phyloP scores from a whole-genome alignment of 2,888 invertebrate species.

The Thelaira solivaga region DNA sequence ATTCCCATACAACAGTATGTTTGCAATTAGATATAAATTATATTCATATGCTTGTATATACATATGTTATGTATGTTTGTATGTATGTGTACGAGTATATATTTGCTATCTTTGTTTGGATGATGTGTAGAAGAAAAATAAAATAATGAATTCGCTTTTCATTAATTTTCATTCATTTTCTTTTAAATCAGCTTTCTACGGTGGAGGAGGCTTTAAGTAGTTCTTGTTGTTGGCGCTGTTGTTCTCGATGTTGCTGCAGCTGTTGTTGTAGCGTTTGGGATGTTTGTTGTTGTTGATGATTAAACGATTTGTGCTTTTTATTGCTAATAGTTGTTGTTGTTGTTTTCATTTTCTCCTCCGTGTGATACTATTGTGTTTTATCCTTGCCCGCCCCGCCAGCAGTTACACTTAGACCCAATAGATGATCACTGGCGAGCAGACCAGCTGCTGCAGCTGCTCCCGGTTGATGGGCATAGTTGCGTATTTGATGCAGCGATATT shows the following conservation, averaged over 20 bases:
- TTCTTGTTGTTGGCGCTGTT: constrained; percentile 46
- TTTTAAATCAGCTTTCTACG: constrained; percentile 54
- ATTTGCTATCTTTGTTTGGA: background rate
- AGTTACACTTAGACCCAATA: constrained; percentile 78
- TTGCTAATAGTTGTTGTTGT: constrained; percentile 20
- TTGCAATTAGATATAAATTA: background rate
- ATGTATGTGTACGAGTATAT: background rate
- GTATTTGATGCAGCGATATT: constrained; percentile 96
- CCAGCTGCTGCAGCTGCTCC: constrained; percentile 77
- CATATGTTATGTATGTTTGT: background rate
- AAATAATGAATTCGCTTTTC: constrained; percentile 7
- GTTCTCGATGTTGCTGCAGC: constrained; percentile 26
- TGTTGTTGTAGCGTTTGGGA: constrained; percentile 33
- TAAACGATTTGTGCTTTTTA: constrained; percentile 48
- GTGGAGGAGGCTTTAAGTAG: constrained; percentile 49
- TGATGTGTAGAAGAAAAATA: background rate
- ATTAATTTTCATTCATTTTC: constrained; percentile 4
- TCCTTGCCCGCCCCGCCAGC: constrained; percentile 72
- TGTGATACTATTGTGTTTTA: constrained; percentile 75
- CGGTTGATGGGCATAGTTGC: constrained; percentile 96
- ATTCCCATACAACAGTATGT: no score
- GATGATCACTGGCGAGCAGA: constrained; percentile 82
- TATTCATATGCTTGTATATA: background rate
- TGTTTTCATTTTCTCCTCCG: constrained; percentile 2
- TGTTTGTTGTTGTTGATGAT: constrained; percentile 57